These are phyloP conservation scores for Adoxophyes honmai DNA, from an alignment of 1,140 invertebrate genomes.

Conservation along the genomic window DNA sequence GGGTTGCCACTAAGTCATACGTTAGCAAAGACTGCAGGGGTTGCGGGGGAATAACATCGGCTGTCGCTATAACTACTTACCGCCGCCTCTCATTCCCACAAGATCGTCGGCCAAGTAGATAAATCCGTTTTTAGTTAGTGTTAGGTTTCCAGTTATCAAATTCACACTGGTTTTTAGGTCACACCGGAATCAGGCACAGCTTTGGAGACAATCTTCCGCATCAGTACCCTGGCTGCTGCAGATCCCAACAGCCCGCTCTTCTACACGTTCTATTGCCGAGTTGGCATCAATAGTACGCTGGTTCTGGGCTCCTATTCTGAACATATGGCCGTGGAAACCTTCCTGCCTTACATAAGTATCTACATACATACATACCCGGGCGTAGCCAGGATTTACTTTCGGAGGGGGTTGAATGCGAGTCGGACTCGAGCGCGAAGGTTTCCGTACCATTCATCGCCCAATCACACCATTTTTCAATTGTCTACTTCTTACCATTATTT, in stretches of 20 bases:
- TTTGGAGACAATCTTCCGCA: conserved; percentile 36
- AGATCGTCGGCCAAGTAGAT: too few relatives aligned
- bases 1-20: too few relatives aligned
- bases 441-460: too few relatives aligned
- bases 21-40: too few relatives aligned
- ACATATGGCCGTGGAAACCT: conserved; percentile 30
- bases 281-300: conserved; percentile 19
- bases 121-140: too few relatives aligned
- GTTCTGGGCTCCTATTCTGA: conserved; percentile 26
- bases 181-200: conserved; percentile 31
- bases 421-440: too few relatives aligned
- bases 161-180: conserved; percentile 24
- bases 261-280: conserved; percentile 33
- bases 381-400: not conserved
- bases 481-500: too few relatives aligned
- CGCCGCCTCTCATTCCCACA: too few relatives aligned
- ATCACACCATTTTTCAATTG: too few relatives aligned
- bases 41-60: too few relatives aligned
- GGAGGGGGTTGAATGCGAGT: too few relatives aligned
- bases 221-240: conserved; percentile 28
- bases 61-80: too few relatives aligned
- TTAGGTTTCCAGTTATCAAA: not conserved
- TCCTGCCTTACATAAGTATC: conserved; percentile 34
- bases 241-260: conserved; percentile 27
- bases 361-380: not conserved